Base-by-base conservation (phyloP, 1,140 invertebrate genomes). In the Thrips palmi region DNA sequence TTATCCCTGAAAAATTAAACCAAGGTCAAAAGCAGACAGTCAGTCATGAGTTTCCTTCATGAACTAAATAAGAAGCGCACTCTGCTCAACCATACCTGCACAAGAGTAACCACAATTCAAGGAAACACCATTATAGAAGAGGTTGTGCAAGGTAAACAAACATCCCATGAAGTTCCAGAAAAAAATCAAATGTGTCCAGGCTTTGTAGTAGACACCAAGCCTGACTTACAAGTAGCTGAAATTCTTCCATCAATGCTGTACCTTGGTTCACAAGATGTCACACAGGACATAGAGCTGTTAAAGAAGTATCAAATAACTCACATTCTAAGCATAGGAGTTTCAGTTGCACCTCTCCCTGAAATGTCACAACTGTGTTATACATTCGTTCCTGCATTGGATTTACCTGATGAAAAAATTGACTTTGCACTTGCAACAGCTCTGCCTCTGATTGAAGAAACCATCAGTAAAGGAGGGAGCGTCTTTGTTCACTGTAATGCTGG, bases 401-500 rank as follows among this genome's bases (percentile, higher is more conserved):
- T 81, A 43, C 74, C 75, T 0, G 74, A 79, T 52, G 68, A 64
- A 2, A 48, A 68, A 51, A 54, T 81, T 27, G 47, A 43, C 25
- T 33, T 51, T 2, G 45, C 63, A 11, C 44, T 78, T 17, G 47
- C 55, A 28, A 49, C 60, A 12, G 65, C 68, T 48, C 55, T 68
- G 28, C 43, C 55, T 11, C 74, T 71, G 45, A 71, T 81, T 27
- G 49, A 62, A 1, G 34, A 56, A 25, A 42, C 46, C 23, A 60
- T 52, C 23, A 56, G 57, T 50, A 57, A 38, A 51, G 56, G 44
- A 29, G 65, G 71, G 20, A 75, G 75, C 54, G 64, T 88, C 33
- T 60, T 91, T 33, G 71, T 92, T 1, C 85, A 92, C 56, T 92
- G 87, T 52, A 87, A 88, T 55, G 82, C 85, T 3, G 88, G 88